Evolutionary conservation across 2,888 invertebrate species (phyloP).

Genomic region (Altica lythri): DNA sequence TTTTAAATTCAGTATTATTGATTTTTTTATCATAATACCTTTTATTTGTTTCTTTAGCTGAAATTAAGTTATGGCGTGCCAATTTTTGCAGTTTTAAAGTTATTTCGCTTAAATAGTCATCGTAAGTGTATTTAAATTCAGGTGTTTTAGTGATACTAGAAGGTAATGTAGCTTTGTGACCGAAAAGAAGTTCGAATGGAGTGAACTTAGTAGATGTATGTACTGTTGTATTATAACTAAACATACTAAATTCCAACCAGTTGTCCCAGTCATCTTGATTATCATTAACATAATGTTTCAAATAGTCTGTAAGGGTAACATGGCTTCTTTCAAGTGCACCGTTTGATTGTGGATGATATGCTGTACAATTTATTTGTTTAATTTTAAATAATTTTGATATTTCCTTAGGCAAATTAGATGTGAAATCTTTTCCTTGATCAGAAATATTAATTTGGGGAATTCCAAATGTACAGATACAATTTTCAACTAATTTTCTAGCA

Average conservation of each 20-base stretch:
- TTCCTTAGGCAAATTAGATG: constrained; percentile 24
- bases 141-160: constrained; percentile 39
- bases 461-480: constrained; percentile 43
- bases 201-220: constrained; percentile 38
- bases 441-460: constrained; percentile 42
- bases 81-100: constrained; percentile 36
- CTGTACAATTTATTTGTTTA: constrained; percentile 29
- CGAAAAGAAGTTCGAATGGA: constrained; percentile 38
- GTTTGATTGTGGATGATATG: constrained; percentile 37
- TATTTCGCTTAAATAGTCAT: constrained; percentile 40
- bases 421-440: constrained; percentile 42
- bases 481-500: constrained; percentile 37
- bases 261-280: constrained; percentile 43
- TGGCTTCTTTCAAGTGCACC: constrained; percentile 37
- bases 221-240: constrained; percentile 34
- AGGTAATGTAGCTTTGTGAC: constrained; percentile 33
- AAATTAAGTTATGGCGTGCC: constrained; percentile 31
- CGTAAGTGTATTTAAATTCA: constrained; percentile 42
- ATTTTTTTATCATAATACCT: background rate
- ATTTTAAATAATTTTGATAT: constrained; percentile 21
- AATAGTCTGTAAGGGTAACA: constrained; percentile 27
- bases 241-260: constrained; percentile 40
- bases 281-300: constrained; percentile 38
- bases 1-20: background rate
- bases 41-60: constrained; percentile 30